phyloP scores from a whole-genome alignment of 1,140 invertebrate species.

The Armadillidium nasatum region DNA sequence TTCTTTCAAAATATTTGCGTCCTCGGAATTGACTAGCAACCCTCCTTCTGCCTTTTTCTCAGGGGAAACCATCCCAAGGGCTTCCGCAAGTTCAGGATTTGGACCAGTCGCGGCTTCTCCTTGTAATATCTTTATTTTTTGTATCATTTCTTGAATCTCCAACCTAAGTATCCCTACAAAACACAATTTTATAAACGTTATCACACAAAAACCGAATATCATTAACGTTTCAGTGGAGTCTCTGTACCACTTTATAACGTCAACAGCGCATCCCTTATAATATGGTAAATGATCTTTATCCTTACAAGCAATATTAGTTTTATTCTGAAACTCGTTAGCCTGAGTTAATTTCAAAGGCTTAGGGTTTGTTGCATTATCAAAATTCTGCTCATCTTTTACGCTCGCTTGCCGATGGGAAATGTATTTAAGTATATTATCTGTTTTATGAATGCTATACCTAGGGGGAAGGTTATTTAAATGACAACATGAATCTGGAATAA shows the following conservation, averaged over 20 bases:
- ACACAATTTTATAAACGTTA: constrained; percentile 82
- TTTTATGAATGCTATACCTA: neutral
- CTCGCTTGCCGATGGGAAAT: neutral
- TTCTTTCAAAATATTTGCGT: neutral
- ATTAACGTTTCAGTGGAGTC: constrained; percentile 74
- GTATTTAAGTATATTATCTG: neutral
- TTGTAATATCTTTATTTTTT: constrained; percentile 68
- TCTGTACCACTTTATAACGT: constrained; percentile 65
- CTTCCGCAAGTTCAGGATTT: constrained; percentile 47
- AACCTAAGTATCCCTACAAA: constrained; percentile 74
- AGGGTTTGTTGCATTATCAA: neutral
- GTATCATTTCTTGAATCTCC: constrained; percentile 60
- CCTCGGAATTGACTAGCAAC: constrained; percentile 24
- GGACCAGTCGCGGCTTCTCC: constrained; percentile 48
- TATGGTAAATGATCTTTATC: constrained; percentile 16
- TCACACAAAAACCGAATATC: constrained; percentile 80
- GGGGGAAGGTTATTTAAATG: neutral
- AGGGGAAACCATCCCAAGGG: constrained; percentile 44
- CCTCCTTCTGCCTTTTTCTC: constrained; percentile 25
- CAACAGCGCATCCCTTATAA: constrained; percentile 61
- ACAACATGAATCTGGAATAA: constrained; percentile 1
- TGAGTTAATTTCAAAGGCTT: neutral
- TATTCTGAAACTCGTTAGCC: neutral
- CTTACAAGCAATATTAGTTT: constrained; percentile 17
- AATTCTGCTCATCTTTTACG: neutral